Percentiles rank a stretch among this genome's conserved stretches.
These are phyloP conservation scores for Psittacula derbiana DNA, from an alignment of 2,797 vertebrate genomes.

Conservation along the genomic window DNA sequence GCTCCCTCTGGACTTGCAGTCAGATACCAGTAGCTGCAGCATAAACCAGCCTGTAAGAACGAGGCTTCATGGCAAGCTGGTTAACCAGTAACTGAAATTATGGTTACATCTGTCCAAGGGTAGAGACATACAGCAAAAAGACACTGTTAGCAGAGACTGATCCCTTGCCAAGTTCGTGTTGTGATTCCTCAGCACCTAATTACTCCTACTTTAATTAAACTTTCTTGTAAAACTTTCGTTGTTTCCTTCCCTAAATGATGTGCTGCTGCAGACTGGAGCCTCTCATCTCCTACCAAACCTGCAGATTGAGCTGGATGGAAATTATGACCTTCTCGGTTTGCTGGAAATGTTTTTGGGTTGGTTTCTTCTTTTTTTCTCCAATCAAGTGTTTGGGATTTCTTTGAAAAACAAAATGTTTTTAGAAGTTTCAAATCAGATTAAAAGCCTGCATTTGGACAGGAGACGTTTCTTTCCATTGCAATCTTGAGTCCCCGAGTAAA, in stretches of 20 bases:
- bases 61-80: background rate
- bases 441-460: background rate
- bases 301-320: constrained; percentile 20
- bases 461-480: background rate
- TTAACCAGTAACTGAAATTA: constrained; percentile 65
- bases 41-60: background rate
- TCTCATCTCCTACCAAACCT: constrained; percentile 40
- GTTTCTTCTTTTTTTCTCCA: background rate
- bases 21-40: background rate
- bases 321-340: background rate
- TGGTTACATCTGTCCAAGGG: constrained; percentile 38
- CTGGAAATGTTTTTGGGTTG: background rate
- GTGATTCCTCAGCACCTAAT: constrained; percentile 54
- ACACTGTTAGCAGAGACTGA: constrained; percentile 25
- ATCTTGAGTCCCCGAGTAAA: background rate
- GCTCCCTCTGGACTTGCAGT: background rate
- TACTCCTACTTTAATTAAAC: constrained; percentile 54
- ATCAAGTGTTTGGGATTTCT: background rate
- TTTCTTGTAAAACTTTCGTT: constrained; percentile 24
- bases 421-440: background rate
- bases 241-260: constrained; percentile 33
- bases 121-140: constrained; percentile 35
- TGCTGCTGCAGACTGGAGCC: constrained; percentile 17
- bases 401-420: background rate
- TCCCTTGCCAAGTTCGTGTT: constrained; percentile 3